phyloP scores from a whole-genome alignment of 2,888 invertebrate genomes.

The Esperia sulphurella region DNA sequence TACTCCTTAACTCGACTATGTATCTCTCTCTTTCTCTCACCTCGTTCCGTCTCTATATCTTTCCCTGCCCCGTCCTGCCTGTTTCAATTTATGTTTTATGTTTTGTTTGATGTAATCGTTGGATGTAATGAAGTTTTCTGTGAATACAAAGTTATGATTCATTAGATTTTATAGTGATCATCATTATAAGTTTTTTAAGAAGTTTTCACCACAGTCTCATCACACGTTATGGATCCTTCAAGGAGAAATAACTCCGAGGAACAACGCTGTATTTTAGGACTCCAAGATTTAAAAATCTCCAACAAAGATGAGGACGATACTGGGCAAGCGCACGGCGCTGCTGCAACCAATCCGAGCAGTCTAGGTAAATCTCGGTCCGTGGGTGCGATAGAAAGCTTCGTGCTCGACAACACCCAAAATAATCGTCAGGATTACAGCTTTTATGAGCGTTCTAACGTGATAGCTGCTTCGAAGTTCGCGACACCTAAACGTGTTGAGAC shows the following conservation, averaged over 20 bases:
- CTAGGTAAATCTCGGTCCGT: slow-evolving; percentile 76
- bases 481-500: slow-evolving; percentile 86
- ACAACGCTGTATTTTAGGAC: slow-evolving; percentile 67
- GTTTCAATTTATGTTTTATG: slow-evolving; percentile 10
- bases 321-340: slow-evolving; percentile 68
- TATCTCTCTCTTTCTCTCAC: no score
- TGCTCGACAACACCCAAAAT: slow-evolving; percentile 73
- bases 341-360: slow-evolving; percentile 54
- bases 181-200: no score
- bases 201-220: not conserved
- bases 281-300: slow-evolving; percentile 74
- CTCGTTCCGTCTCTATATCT: no score
- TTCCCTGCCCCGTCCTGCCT: not conserved
- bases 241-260: slow-evolving; percentile 65
- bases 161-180: slow-evolving; percentile 22
- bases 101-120: slow-evolving; percentile 37
- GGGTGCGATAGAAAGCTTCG: slow-evolving; percentile 83
- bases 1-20: no score
- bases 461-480: slow-evolving; percentile 87
- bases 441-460: slow-evolving; percentile 85
- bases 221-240: slow-evolving; percentile 52
- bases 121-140: slow-evolving; percentile 24
- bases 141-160: slow-evolving; percentile 45
- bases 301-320: slow-evolving; percentile 72
- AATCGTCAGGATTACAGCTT: slow-evolving; percentile 73